These are phyloP conservation scores for Parasteatoda lunata DNA, from an alignment of 2,888 invertebrate genomes.

Conservation along the genomic window DNA sequence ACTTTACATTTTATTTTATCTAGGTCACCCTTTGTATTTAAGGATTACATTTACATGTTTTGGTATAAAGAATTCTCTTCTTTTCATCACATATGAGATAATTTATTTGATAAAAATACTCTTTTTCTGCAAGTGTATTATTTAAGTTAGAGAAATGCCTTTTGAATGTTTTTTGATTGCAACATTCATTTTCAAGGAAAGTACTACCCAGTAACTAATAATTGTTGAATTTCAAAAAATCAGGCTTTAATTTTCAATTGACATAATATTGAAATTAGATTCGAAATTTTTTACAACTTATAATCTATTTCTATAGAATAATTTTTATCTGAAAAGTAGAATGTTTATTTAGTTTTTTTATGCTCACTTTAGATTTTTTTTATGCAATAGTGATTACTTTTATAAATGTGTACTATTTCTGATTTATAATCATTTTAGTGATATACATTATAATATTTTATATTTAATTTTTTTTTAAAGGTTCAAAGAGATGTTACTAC, in stretches of 20 bases:
- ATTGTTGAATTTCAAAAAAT: too few species aligned
- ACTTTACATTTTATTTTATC: too few species aligned
- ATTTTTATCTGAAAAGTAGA: too few species aligned
- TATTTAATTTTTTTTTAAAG: slow-evolving; percentile 73
- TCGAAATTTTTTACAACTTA: too few species aligned
- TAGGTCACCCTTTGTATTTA: too few species aligned
- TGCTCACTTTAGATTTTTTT: not conserved
- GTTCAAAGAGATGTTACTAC: slow-evolving; percentile 92
- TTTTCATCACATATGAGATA: not conserved
- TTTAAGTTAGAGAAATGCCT: not conserved
- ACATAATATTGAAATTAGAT: too few species aligned
- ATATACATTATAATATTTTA: not conserved
- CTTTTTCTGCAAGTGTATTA: not conserved
- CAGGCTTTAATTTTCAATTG: too few species aligned
- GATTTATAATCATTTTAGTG: not conserved
- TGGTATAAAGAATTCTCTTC: not conserved
- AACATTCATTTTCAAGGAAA: too few species aligned
- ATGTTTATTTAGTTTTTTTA: not conserved
- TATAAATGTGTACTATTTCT: not conserved
- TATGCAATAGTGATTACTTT: not conserved
- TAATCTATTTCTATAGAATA: too few species aligned
- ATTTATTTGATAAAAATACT: not conserved
- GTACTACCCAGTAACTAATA: too few species aligned
- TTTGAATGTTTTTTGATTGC: too few species aligned
- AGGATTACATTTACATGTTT: not conserved